A percentile compares a stretch with the other conserved stretches of the same genome.
These are phyloP conservation scores for Drosophila lacicola DNA, from an alignment of 2,888 invertebrate genomes.

Conservation along the genomic window DNA sequence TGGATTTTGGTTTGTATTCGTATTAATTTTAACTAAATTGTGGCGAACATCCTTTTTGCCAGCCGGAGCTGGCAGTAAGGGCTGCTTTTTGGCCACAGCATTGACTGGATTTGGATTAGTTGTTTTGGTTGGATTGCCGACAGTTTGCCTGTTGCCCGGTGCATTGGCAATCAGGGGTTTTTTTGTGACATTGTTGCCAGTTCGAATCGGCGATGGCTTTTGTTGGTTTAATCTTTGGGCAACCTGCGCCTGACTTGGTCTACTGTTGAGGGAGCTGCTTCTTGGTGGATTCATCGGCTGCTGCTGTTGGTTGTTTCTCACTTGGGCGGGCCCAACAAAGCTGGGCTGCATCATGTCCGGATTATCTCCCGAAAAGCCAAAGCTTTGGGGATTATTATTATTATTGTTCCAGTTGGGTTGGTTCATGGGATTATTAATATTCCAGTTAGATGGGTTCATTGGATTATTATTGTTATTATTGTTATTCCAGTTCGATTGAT, in stretches of 20 bases:
- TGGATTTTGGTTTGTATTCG: not conserved
- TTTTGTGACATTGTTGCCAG: not conserved
- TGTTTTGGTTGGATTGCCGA: not conserved
- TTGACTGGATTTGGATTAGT: not conserved
- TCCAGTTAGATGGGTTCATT: not conserved
- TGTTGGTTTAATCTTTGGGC: not conserved
- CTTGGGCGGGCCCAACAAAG: not conserved
- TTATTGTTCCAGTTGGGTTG: no score
- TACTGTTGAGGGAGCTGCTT: not conserved
- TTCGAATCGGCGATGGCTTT: not conserved
- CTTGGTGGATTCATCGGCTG: not conserved
- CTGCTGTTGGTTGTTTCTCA: not conserved
- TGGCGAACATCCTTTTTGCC: not conserved
- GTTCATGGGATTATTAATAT: no score
- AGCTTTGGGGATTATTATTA: not conserved
- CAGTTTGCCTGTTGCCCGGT: not conserved
- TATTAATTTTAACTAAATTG: not conserved
- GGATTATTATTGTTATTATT: not conserved
- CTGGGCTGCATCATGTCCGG: not conserved
- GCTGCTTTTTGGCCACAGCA: not conserved
- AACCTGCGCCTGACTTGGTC: not conserved
- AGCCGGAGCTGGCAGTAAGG: not conserved
- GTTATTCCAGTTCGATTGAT: slow-evolving; percentile 6
- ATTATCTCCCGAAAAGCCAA: not conserved
- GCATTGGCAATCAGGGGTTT: not conserved